Evolutionary conservation across 2,797 vertebrate species (phyloP).

Genomic region (Bradypus variegatus): DNA sequence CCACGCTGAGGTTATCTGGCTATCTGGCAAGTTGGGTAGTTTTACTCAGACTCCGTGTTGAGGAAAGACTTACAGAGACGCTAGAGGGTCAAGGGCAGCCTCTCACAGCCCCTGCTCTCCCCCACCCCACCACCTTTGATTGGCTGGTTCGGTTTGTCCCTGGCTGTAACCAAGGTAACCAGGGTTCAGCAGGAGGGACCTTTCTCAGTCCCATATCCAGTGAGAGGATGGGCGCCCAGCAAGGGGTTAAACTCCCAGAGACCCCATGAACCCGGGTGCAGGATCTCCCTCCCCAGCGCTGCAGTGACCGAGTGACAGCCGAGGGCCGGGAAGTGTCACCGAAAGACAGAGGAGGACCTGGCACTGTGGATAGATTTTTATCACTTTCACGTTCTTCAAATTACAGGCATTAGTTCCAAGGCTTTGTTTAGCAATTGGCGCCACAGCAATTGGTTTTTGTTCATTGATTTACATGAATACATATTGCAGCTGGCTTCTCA

Average conservation of each 20-base stretch:
- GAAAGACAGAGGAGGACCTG: slow-evolving; percentile 34
- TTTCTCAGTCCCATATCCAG: not conserved
- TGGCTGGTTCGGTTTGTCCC: slow-evolving; percentile 27
- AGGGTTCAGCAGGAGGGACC: not conserved
- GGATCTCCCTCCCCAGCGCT: not conserved
- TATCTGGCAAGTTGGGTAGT: not conserved
- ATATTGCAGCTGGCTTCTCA: slow-evolving; percentile 37
- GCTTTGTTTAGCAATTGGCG: slow-evolving; percentile 49
- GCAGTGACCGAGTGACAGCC: slow-evolving; percentile 33
- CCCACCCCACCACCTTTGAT: slow-evolving; percentile 24
- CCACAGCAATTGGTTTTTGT: slow-evolving; percentile 23
- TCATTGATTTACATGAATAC: slow-evolving; percentile 57
- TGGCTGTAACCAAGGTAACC: slow-evolving; percentile 51
- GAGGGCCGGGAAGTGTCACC: slow-evolving; percentile 15
- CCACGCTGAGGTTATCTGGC: not conserved
- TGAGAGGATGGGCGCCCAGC: not conserved
- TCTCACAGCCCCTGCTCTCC: not conserved
- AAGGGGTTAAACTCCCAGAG: slow-evolving; percentile 28
- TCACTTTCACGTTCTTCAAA: slow-evolving; percentile 40
- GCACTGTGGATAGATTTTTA: slow-evolving; percentile 40
- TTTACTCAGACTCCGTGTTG: not conserved
- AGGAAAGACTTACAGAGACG: not conserved
- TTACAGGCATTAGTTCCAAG: slow-evolving; percentile 42
- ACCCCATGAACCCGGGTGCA: not conserved
- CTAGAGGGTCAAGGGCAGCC: slow-evolving; percentile 32